A percentile compares a stretch with the other conserved stretches of the same genome.
Evolutionary conservation across 2,113 vertebrate genomes (phyloP).

Genomic region (Craseonycteris thonglongyai): DNA sequence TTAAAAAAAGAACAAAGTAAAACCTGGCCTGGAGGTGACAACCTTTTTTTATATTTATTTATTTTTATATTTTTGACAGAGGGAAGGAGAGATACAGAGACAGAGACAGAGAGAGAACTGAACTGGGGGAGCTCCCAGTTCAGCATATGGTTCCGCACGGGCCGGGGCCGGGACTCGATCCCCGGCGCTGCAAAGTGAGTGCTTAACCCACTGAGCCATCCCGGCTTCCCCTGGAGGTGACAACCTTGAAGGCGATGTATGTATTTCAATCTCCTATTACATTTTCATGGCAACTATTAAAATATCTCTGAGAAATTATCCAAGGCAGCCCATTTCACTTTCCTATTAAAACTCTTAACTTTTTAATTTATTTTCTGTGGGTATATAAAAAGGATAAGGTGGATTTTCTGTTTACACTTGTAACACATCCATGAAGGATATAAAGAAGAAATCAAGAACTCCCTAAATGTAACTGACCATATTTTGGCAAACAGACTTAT

Average conservation of each 20-base stretch:
- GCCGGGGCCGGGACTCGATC: no score
- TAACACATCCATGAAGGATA: not conserved
- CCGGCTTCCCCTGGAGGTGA: not conserved
- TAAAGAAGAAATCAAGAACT: not conserved
- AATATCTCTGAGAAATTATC: not conserved
- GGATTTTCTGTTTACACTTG: not conserved
- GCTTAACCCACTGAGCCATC: no score
- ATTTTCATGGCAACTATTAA: not conserved
- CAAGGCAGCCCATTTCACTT: not conserved
- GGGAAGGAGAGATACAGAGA: no score
- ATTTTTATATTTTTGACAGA: no score
- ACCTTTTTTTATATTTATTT: no score
- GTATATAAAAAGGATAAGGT: not conserved
- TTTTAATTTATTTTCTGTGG: not conserved
- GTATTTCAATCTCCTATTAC: not conserved
- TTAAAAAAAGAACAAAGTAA: not conserved
- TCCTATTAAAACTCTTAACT: not conserved
- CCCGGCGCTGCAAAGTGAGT: no score
- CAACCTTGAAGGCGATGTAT: not conserved
- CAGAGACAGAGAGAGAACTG: no score
- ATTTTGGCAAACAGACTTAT: not conserved
- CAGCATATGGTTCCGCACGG: no score
- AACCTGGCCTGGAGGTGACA: not conserved
- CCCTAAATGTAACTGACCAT: not conserved
- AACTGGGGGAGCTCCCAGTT: no score